Percentiles rank a stretch among this genome's conserved stretches.
phyloP scores from a whole-genome alignment of 2,113 vertebrate species.

The Miniopterus natalensis region DNA sequence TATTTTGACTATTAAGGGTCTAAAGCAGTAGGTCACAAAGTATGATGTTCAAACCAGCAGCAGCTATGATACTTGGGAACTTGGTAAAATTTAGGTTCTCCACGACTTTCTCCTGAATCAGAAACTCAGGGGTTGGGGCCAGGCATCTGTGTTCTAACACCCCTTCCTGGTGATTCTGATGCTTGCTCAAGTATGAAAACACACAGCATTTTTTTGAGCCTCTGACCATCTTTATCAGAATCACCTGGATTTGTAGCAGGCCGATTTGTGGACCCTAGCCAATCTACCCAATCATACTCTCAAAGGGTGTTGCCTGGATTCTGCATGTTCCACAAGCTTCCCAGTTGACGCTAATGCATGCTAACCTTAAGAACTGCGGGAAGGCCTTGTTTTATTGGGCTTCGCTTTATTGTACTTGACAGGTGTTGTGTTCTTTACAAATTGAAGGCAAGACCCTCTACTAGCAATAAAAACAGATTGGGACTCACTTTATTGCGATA shows the following conservation, averaged over 20 bases:
- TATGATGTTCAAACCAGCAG: neutral
- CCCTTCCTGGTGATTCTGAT: neutral
- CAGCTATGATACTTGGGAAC: neutral
- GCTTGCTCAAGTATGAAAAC: neutral
- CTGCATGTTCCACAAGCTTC: neutral
- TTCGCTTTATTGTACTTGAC: neutral
- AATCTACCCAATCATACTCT: neutral
- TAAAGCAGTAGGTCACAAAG: neutral
- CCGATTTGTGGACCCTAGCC: neutral
- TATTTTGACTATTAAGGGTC: neutral
- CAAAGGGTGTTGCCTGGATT: neutral
- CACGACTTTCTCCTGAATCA: neutral
- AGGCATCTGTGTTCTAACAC: neutral
- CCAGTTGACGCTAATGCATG: neutral
- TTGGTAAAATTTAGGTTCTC: constrained; percentile 40
- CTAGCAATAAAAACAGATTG: neutral
- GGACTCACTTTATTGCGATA: neutral
- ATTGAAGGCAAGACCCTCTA: neutral
- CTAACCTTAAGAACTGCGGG: neutral
- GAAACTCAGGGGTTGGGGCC: neutral
- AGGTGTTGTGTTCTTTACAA: neutral
- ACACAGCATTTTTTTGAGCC: neutral
- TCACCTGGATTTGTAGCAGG: neutral
- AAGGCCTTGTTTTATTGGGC: neutral
- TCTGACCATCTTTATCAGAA: neutral